A percentile compares a stretch with the other conserved stretches of the same genome.
Conservation (phyloP, 1,140 invertebrate species). For the Nylanderia fulva region DNA sequence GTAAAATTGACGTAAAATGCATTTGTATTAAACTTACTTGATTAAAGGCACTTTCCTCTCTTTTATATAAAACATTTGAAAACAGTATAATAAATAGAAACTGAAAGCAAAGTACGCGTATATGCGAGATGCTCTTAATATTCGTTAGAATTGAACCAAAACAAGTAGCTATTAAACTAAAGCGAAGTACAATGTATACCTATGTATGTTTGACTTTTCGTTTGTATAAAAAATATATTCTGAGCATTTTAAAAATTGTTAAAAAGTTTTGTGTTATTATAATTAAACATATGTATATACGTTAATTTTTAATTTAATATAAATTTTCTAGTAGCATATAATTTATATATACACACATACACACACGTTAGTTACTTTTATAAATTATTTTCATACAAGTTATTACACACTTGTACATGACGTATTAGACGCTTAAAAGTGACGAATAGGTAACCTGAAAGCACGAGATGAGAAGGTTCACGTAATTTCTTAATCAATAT, state of each 20-base stretch:
- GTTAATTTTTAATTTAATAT: not conserved
- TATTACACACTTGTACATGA: not conserved
- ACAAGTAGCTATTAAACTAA: too few species aligned
- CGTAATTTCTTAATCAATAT: conserved; percentile 65
- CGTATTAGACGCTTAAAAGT: conserved; percentile 7
- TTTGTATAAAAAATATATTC: not conserved
- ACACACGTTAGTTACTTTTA: not conserved
- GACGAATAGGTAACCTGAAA: conserved; percentile 21
- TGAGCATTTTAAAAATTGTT: not conserved
- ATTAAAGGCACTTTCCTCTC: not conserved
- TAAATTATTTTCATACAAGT: not conserved
- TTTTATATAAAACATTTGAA: not conserved
- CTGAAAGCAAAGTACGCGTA: not conserved
- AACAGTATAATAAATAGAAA: not conserved
- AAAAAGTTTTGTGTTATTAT: not conserved
- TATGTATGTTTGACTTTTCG: not conserved
- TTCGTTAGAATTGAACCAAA: conserved; percentile 26
- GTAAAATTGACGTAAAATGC: not conserved
- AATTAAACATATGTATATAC: not conserved
- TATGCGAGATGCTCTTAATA: not conserved
- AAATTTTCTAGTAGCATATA: not conserved
- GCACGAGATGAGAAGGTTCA: conserved; percentile 44
- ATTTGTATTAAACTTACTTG: not conserved
- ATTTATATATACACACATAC: too few species aligned
- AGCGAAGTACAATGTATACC: too few species aligned